Evolutionary conservation across 2,888 invertebrate species (phyloP), one percentile per base, ranked within the genome.

Genomic region (Sabellastarte sp.): DNA sequence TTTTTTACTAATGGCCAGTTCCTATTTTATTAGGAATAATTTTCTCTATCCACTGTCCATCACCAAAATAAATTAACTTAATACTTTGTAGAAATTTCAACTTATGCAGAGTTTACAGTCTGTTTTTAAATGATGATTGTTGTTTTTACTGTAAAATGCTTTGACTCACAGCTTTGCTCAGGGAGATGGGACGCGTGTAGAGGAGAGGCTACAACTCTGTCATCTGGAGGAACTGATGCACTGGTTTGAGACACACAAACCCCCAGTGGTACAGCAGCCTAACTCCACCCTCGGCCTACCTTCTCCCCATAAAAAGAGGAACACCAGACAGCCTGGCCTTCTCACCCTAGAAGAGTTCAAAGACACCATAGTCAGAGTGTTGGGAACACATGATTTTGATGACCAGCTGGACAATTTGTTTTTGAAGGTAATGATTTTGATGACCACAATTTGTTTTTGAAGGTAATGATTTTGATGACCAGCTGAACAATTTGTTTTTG

Each of bases 331-430:
- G 3, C 76, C 81, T 3, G 83, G 83, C 0, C 71, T 74, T 33
- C 77, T 84, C 73, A 80, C 78, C 68, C 67, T 76, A 53, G 67
- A 73, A 31, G 84, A 84, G 67, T 84, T 84, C 68, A 78, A 80
- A 65, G 75, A 77, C 41, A 74, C 78, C 2, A 76, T 83, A 31
- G 73, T 76, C 30, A 74, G 75, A 51, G 80, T 83, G 1, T 69
- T 83, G 3, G 76, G 73, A 20, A 77, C 80, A 0, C 68, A 77
- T 57, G 77, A 79, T 33, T 81, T 80, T 66, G 76, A 80, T 63
- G 78, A 79, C 61, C 81, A 83, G 62, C 62, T 83, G 64, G 81
- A 81, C 32, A 81, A 78, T 64, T 69, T 83, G 2, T 82, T 83
- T 63, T 73, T 76, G 30, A 83, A 82, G 77, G 83, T 82, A 66